phyloP scores from a whole-genome alignment of 2,797 vertebrate genomes.

The Silurus lanzhouensis region DNA sequence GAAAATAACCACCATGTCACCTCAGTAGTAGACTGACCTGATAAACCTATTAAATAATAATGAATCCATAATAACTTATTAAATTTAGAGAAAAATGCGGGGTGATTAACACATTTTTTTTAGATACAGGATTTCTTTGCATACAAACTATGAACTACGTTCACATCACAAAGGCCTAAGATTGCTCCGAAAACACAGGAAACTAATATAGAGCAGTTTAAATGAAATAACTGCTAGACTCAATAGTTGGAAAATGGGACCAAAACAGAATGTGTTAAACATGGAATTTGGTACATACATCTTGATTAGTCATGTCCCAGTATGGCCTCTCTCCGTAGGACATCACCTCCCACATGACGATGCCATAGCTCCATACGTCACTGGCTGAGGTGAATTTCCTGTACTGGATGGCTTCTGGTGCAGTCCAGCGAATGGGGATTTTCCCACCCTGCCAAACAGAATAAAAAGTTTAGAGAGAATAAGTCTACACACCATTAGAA shows the following conservation, averaged over 20 bases:
- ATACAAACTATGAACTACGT: background rate
- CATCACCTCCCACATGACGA: conserved; percentile 85
- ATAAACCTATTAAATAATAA: background rate
- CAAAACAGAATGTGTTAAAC: background rate
- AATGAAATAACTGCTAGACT: background rate
- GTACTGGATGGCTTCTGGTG: conserved; percentile 82
- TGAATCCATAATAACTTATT: no score
- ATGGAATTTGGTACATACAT: conserved; percentile 67
- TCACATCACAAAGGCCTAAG: background rate
- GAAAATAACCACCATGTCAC: background rate
- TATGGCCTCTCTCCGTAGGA: conserved; percentile 82
- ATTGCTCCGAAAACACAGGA: background rate
- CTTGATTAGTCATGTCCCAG: conserved; percentile 85
- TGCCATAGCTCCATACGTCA: conserved; percentile 82
- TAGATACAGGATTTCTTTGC: background rate
- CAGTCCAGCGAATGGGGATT: conserved; percentile 83
- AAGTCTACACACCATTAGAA: background rate
- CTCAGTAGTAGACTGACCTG: background rate
- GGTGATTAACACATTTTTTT: background rate
- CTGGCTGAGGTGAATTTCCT: conserved; percentile 83
- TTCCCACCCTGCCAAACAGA: conserved; percentile 73
- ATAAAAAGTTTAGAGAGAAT: background rate
- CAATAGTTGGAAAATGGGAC: no score
- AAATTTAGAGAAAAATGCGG: no score
- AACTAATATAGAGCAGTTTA: background rate